Evolutionary conservation across 2,113 vertebrate genomes (phyloP).

Genomic region (Eretmochelys imbricata): DNA sequence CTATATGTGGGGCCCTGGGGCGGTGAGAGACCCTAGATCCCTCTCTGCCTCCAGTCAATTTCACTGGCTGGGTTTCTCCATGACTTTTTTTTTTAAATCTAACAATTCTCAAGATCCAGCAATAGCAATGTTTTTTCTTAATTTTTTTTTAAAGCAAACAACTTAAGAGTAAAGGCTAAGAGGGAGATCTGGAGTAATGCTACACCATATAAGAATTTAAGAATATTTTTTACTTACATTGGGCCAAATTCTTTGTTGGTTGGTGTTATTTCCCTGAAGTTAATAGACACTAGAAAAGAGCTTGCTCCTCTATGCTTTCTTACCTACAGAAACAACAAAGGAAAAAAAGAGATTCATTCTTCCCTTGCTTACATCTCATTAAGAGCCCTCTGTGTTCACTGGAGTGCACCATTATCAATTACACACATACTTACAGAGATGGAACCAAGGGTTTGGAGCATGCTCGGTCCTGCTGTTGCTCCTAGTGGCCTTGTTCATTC

Average conservation of each 20-base stretch:
- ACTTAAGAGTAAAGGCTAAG: background rate
- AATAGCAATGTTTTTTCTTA: conserved; percentile 6
- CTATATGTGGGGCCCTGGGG: conserved; percentile 36
- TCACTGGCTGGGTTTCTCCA: conserved; percentile 52
- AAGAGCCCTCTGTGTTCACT: background rate
- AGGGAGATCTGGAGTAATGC: background rate
- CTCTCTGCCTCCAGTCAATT: conserved; percentile 61
- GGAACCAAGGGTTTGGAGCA: conserved; percentile 80
- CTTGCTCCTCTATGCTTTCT: background rate
- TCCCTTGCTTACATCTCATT: background rate
- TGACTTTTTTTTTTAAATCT: background rate
- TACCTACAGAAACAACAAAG: background rate
- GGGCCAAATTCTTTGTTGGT: background rate
- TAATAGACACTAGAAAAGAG: background rate
- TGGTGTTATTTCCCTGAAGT: background rate
- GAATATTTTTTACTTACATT: background rate
- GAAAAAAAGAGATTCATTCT: background rate
- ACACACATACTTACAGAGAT: background rate
- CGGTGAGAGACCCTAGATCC: conserved; percentile 66
- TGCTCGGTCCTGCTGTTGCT: conserved; percentile 92
- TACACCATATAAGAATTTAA: background rate
- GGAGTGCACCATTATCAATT: background rate
- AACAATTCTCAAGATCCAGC: background rate
- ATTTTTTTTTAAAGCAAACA: background rate
- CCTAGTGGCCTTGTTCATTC: conserved; percentile 93